These are phyloP conservation scores for Epinephelus awoara DNA, from an alignment of 2,797 vertebrate species.

Conservation along the genomic window DNA sequence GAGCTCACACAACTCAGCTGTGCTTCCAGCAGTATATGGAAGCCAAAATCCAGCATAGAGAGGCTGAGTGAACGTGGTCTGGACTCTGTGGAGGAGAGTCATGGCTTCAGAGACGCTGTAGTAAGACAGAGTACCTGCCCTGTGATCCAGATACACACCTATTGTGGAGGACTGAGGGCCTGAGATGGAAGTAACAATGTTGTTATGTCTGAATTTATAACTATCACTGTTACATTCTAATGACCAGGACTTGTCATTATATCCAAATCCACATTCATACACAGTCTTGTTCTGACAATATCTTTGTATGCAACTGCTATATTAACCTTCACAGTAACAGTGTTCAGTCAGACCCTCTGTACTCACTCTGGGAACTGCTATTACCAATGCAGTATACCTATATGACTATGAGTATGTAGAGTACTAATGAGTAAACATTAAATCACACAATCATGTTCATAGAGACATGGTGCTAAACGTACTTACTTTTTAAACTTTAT, in stretches of 20 bases:
- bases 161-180: conserved; percentile 19
- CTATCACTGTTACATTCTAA: fast-evolving
- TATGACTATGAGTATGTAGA: too few species aligned
- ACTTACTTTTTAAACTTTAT: too few species aligned
- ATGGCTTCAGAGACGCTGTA: conserved; percentile 35
- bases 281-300: not conserved
- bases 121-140: conserved; percentile 24
- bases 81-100: conserved; percentile 45
- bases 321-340: not conserved
- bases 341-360: conserved; percentile 14
- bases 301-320: conserved; percentile 28
- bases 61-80: conserved; percentile 35
- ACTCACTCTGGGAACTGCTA: too few species aligned
- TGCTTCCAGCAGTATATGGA: fast-evolving
- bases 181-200: fast-evolving
- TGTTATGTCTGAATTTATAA: not conserved
- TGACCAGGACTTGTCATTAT: conserved; percentile 29
- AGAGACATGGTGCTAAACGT: too few species aligned
- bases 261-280: not conserved
- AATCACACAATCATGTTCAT: too few species aligned
- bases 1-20: too few species aligned
- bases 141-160: conserved; percentile 42
- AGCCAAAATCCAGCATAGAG: conserved; percentile 32
- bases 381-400: too few species aligned
- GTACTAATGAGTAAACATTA: too few species aligned